These are phyloP conservation scores for Thermophis baileyi DNA, from an alignment of 2,113 vertebrate species.

Conservation along the genomic window DNA sequence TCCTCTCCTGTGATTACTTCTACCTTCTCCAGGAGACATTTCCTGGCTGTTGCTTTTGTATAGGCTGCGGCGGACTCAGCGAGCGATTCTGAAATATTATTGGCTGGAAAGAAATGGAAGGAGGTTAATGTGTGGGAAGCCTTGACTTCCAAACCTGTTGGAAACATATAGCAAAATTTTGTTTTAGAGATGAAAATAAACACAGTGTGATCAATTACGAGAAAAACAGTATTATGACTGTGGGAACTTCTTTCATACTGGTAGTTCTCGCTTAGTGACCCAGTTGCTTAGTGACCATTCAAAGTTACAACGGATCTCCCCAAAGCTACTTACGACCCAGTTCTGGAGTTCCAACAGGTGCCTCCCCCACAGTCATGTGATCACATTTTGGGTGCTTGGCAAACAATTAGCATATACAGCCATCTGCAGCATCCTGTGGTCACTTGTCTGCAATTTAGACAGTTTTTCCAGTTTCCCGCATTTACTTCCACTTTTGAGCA, in stretches of 20 bases:
- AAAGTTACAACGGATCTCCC: background rate
- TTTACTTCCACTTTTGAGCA: background rate
- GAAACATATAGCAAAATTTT: background rate
- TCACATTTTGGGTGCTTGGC: background rate
- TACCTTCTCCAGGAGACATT: constrained; percentile 94
- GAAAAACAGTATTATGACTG: background rate
- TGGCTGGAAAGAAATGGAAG: constrained; percentile 64
- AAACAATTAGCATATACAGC: background rate
- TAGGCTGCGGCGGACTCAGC: constrained; percentile 97
- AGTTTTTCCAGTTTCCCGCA: background rate
- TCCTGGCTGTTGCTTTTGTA: constrained; percentile 96
- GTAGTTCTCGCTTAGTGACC: background rate
- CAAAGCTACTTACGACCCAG: background rate
- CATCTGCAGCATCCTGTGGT: background rate
- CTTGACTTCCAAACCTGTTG: background rate
- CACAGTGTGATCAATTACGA: background rate
- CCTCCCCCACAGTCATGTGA: background rate
- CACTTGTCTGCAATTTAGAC: background rate
- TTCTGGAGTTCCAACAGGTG: background rate
- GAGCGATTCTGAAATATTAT: constrained; percentile 88
- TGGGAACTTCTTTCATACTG: background rate
- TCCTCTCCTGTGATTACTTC: constrained; percentile 98
- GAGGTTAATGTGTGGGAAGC: background rate
- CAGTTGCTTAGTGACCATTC: background rate
- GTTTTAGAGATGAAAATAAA: background rate